Percentiles rank a stretch among this genome's conserved stretches.
Evolutionary conservation across 30 jellyfish, hydroid and myxozoan genomes (phyloP).

Genomic region (Aurelia aurita): DNA sequence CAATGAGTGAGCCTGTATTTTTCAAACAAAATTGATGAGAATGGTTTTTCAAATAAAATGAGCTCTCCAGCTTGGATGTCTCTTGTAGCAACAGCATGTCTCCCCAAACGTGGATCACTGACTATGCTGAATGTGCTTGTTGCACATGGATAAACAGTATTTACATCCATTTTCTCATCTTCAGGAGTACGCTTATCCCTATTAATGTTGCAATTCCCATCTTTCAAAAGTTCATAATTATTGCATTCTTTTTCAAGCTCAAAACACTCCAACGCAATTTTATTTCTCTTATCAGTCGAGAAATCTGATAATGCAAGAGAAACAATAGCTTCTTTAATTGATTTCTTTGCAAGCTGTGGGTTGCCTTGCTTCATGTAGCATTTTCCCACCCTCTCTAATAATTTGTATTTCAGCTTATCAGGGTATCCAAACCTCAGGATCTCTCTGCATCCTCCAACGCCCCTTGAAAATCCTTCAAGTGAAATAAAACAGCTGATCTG

Average conservation of each 20-base stretch:
- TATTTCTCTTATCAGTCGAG: constrained; percentile 48
- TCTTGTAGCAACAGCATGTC: constrained; percentile 83
- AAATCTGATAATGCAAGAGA: constrained; percentile 47
- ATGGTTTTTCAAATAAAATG: constrained; percentile 84
- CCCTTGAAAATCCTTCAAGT: constrained; percentile 27
- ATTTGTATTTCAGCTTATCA: constrained; percentile 39
- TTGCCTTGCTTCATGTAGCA: constrained; percentile 27
- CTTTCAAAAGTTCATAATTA: not conserved
- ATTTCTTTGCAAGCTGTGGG: constrained; percentile 25
- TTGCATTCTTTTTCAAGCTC: constrained; percentile 2
- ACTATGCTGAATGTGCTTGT: constrained; percentile 54
- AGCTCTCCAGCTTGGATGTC: constrained; percentile 90
- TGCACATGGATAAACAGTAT: constrained; percentile 80
- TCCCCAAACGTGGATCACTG: constrained; percentile 35
- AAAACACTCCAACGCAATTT: constrained; percentile 19
- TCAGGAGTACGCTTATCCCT: constrained; percentile 23
- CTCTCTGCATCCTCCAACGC: constrained; percentile 66
- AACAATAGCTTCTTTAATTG: constrained; percentile 43
- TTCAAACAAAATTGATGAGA: constrained; percentile 60
- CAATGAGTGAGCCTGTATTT: constrained; percentile 76
- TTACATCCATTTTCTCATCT: constrained; percentile 17
- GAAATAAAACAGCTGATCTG: constrained; percentile 91
- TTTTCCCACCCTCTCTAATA: constrained; percentile 76
- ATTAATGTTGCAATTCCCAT: no score
- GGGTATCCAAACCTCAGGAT: constrained; percentile 81